Percentiles rank a stretch among this genome's conserved stretches.
phyloP scores from a whole-genome alignment of 2,797 vertebrate species.

The Ceryle rudis region DNA sequence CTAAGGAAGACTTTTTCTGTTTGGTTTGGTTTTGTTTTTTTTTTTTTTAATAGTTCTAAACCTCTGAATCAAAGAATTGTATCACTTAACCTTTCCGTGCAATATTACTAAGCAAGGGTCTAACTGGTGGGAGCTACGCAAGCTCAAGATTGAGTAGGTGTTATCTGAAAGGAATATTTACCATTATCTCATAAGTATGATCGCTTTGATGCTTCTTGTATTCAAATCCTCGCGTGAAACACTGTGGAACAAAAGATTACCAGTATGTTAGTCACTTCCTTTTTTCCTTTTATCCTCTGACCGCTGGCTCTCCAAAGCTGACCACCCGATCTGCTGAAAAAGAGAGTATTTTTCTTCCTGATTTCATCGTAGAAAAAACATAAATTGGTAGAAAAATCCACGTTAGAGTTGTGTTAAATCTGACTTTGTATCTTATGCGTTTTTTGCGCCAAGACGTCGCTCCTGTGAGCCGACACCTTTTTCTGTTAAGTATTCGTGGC shows the following conservation, averaged over 20 bases:
- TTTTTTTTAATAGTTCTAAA: not conserved
- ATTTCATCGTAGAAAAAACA: not conserved
- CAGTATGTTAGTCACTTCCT: not conserved
- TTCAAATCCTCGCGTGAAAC: slow-evolving; percentile 96
- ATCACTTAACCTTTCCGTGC: not conserved
- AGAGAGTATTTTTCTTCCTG: not conserved
- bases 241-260: slow-evolving; percentile 81
- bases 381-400: not conserved
- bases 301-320: not conserved
- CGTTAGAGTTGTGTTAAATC: not conserved
- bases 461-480: fast-evolving
- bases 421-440: not conserved
- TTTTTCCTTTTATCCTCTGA: not conserved
- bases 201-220: slow-evolving; percentile 98
- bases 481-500: not conserved
- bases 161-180: slow-evolving; percentile 73
- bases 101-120: not conserved
- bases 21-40: not conserved
- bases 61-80: not conserved
- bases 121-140: not conserved
- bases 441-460: not conserved
- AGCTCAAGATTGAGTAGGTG: not conserved
- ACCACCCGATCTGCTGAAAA: not conserved
- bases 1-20: not conserved
- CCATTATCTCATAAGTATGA: slow-evolving; percentile 99